Percentiles rank a stretch among this genome's conserved stretches.
Conservation (phyloP, 2,797 vertebrate genomes). For the Platyrinchus mystaceus region DNA sequence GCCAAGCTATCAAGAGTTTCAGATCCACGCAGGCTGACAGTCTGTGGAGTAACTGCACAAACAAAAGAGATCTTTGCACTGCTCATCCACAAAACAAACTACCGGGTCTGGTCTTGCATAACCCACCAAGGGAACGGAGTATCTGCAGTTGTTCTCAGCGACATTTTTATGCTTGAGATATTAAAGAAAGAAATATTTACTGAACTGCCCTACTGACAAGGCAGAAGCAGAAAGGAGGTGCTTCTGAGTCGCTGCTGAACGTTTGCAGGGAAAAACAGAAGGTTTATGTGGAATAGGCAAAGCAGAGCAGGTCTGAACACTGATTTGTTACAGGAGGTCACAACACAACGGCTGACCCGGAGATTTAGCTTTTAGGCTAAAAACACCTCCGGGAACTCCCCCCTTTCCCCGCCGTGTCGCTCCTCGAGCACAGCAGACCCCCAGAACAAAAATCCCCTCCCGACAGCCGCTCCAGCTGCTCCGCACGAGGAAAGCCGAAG, state of each 20-base stretch:
- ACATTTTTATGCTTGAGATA: neutral
- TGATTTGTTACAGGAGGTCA: neutral
- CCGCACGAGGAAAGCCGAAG: neutral
- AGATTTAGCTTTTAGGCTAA: neutral
- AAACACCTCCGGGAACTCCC: neutral
- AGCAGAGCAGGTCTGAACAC: neutral
- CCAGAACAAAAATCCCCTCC: neutral
- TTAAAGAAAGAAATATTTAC: neutral
- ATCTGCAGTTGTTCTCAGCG: neutral
- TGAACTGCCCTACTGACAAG: neutral
- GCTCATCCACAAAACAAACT: neutral
- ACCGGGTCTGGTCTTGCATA: neutral
- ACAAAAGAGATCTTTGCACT: neutral
- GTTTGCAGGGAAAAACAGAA: neutral
- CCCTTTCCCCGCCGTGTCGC: rapidly evolving
- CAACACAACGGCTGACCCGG: neutral
- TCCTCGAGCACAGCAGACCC: neutral
- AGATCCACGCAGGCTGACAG: neutral
- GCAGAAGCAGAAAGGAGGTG: neutral
- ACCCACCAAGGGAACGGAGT: neutral
- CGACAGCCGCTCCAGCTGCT: neutral
- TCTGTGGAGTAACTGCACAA: neutral
- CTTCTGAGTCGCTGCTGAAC: neutral
- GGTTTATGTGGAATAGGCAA: neutral
- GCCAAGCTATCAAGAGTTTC: neutral